These are phyloP conservation scores for Thamnophis elegans DNA, from an alignment of 2,797 vertebrate species.

Conservation along the genomic window DNA sequence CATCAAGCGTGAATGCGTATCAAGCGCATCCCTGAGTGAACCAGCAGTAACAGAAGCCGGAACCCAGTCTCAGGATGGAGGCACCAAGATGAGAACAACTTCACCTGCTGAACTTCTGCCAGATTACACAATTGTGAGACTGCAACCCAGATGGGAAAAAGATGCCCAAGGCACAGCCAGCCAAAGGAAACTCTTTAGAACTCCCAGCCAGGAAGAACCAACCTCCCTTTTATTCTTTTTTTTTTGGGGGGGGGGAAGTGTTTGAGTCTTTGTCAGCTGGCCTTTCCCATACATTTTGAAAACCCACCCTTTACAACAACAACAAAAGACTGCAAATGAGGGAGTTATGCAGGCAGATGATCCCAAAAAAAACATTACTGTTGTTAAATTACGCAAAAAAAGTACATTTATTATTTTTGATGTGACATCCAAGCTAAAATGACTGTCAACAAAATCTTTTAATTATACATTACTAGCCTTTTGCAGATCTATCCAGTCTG, in stretches of 20 bases:
- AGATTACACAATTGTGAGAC: neutral
- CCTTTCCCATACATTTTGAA: neutral
- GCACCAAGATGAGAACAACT: neutral
- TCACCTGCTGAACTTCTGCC: neutral
- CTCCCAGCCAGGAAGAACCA: neutral
- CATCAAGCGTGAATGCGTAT: no score
- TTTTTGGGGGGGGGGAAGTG: neutral
- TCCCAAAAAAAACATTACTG: neutral
- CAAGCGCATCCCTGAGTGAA: no score
- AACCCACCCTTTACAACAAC: neutral
- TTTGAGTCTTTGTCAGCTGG: neutral
- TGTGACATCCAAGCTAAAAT: neutral
- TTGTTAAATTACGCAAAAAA: neutral
- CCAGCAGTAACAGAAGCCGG: no score
- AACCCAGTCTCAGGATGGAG: neutral
- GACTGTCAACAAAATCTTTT: neutral
- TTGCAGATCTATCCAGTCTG: neutral
- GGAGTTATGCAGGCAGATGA: neutral
- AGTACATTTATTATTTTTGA: neutral
- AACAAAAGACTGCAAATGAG: neutral
- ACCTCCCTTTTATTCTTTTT: neutral
- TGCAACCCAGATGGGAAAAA: neutral
- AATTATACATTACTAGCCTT: neutral
- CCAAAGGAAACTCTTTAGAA: neutral
- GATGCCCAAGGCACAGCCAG: no score